Conservation (phyloP, 2,797 vertebrate genomes). For the Takifugu ocellatus region DNA sequence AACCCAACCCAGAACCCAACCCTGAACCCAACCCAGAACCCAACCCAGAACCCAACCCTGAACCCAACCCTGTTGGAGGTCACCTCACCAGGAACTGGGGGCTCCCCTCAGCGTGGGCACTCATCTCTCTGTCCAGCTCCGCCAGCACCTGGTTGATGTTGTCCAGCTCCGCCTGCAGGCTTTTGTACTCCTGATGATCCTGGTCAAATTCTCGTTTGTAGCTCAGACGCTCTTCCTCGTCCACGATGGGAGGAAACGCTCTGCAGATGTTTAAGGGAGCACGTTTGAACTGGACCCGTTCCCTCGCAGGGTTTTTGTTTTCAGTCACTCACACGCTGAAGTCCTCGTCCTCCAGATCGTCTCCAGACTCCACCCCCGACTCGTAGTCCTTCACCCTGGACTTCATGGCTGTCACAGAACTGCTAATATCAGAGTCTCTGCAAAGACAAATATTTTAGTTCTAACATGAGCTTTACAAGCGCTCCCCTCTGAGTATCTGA, state of each 20-base stretch:
- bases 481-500: no score
- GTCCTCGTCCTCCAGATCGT: conserved; percentile 83
- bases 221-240: conserved; percentile 73
- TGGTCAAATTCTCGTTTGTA: conserved; percentile 83
- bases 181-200: conserved; percentile 80
- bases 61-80: no score
- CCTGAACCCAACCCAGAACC: no score
- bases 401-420: conserved; percentile 52
- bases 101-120: conserved; percentile 71
- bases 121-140: conserved; percentile 72
- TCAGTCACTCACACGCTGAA: conserved; percentile 74
- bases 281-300: no score
- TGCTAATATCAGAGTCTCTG: conserved; percentile 73
- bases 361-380: conserved; percentile 81
- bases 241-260: conserved; percentile 74
- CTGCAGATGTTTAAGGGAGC: conserved; percentile 36
- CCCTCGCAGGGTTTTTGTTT: background rate
- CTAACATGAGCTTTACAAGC: no score
- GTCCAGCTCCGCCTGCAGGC: conserved; percentile 80
- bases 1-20: no score
- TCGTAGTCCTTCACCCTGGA: conserved; percentile 74
- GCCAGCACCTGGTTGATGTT: conserved; percentile 73
- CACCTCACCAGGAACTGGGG: conserved; percentile 78
- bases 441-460: conserved; percentile 1
- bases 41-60: no score